Evolutionary conservation across 2,797 vertebrate genomes (phyloP).

Genomic region (Bradypus variegatus): DNA sequence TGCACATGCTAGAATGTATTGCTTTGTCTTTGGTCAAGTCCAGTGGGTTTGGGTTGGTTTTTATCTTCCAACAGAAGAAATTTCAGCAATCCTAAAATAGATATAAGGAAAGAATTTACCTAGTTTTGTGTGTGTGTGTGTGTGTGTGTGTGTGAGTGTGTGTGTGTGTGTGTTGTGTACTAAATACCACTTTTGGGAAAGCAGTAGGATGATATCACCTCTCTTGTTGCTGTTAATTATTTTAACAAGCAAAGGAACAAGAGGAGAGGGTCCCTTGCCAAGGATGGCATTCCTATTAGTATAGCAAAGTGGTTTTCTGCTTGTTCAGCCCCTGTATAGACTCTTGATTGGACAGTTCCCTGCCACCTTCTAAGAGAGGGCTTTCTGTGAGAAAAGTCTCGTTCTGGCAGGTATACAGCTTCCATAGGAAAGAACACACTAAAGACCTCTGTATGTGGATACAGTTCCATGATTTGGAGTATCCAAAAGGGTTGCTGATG

Average conservation of each 20-base stretch:
- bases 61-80: neutral
- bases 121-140: neutral
- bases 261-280: neutral
- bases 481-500: neutral
- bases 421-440: neutral
- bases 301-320: neutral
- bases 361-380: neutral
- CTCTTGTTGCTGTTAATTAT: neutral
- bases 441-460: neutral
- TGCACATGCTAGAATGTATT: neutral
- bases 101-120: neutral
- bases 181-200: neutral
- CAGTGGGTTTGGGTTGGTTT: neutral
- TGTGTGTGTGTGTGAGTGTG: accelerated
- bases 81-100: neutral
- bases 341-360: conserved; percentile 44
- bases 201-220: neutral
- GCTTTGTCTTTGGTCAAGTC: neutral
- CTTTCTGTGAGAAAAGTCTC: neutral
- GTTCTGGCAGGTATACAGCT: neutral
- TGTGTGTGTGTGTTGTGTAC: neutral
- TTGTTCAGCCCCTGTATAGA: neutral
- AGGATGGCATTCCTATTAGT: neutral
- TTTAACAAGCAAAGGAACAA: neutral
- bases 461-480: neutral